Evolutionary conservation across 2,113 vertebrate genomes (phyloP), one percentile per base, ranked within the genome.

Genomic region (Colius striatus): DNA sequence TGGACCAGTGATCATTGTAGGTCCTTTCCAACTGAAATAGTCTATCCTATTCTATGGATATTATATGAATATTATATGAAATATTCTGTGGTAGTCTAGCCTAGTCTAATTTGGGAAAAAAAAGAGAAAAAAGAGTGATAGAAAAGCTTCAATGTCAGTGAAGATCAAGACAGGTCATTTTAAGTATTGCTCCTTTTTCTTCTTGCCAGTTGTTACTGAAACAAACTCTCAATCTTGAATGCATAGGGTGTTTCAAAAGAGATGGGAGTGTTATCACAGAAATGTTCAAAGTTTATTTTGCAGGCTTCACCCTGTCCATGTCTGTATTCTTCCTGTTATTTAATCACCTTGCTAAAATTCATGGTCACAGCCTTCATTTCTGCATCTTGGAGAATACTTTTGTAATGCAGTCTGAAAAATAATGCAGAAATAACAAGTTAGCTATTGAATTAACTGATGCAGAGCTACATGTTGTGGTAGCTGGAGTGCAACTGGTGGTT

Each of bases 291-390:
- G 75, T 93, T 73, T 88, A 27, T 54, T 83, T 79, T 92, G n/a
- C 22, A 74, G 53, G 8, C 41, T 68, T 85, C 47, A 72, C 9
- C 27, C 41, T 73, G 13, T 27, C 10, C 0, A 0, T 79, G 30
- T 50, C 30, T 80, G 6, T 71, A 22, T 92, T 78, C 7, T 54
- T 70, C 32, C 61, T 58, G 29, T 81, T 86, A 60, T 8, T 87
- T 89, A 84, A 94, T 89, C 18, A 58, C 14, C 12, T 87, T 74
- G 57, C 61, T 91, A 84, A 79, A 48, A 89, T 94, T 87, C 81
- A 50, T 38, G 36, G 77, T 74, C 81, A 51, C 71, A 68, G 72
- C 26, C 45, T 91, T 94, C 13, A 55, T 84, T 74, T 89, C 38
- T 72, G 41, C 9, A 23, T 93, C 57, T 78, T 67, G 27, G 23